Evolutionary conservation across 2,797 vertebrate genomes (phyloP).

Genomic region (Sebastes minor): DNA sequence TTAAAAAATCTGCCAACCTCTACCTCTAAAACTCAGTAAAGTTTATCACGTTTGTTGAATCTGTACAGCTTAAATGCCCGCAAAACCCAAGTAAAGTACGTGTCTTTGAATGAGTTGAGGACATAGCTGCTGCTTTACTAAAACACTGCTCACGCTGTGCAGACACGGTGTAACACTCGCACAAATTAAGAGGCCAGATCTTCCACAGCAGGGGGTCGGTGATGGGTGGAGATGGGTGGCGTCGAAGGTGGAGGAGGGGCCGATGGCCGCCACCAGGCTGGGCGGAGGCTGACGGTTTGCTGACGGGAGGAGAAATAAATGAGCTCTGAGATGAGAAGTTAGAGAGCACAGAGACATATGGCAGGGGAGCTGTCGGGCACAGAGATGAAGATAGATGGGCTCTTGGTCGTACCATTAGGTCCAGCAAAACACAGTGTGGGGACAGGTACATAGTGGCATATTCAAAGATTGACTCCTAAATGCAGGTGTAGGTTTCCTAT

Average conservation of each 20-base stretch:
- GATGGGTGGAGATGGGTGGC: not conserved
- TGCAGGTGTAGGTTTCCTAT: not conserved
- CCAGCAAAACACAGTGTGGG: conserved; percentile 4
- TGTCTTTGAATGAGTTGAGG: not conserved
- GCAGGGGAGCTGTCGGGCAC: conserved; percentile 31
- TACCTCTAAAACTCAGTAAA: not conserved
- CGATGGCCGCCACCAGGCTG: not conserved
- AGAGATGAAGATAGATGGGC: conserved; percentile 53
- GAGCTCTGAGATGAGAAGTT: conserved; percentile 52
- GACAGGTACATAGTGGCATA: not conserved
- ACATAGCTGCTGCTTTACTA: not conserved
- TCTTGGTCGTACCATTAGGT: conserved; percentile 21
- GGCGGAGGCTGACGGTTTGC: conserved; percentile 18
- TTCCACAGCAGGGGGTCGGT: not conserved
- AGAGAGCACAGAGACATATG: conserved; percentile 48
- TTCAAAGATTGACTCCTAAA: not conserved
- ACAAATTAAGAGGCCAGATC: conserved; percentile 3
- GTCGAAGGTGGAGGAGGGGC: conserved; percentile 8
- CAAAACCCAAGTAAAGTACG: not conserved
- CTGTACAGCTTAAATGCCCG: not conserved
- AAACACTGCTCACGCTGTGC: not conserved
- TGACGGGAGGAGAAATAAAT: conserved; percentile 64
- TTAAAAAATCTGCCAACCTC: not conserved
- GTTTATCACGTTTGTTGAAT: not conserved
- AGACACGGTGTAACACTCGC: not conserved